Evolutionary conservation across 2,113 vertebrate genomes (phyloP).

Genomic region (Ovis aries): DNA sequence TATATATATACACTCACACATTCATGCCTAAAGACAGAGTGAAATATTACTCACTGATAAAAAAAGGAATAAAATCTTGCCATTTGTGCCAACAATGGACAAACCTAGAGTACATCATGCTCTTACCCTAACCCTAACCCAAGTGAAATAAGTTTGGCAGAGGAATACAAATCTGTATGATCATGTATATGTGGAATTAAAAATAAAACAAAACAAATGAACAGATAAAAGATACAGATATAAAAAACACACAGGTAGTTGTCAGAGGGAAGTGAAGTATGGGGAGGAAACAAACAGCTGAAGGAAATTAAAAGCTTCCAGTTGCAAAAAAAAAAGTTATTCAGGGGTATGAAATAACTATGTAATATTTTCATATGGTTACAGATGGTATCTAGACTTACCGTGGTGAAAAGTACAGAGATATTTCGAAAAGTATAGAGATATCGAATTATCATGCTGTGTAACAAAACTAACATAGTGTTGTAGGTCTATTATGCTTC

Average conservation of each 20-base stretch:
- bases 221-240: background rate
- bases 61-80: background rate
- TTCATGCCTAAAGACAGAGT: background rate
- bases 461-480: background rate
- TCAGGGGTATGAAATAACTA: background rate
- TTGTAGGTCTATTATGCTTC: background rate
- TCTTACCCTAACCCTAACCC: no score
- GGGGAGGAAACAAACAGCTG: background rate
- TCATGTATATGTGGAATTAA: background rate
- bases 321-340: background rate
- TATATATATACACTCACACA: background rate
- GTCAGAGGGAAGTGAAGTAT: background rate
- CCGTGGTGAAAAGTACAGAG: background rate
- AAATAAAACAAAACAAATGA: background rate
- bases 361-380: background rate
- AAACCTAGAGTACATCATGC: background rate
- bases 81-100: background rate
- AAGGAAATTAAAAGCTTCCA: background rate
- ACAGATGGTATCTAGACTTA: background rate
- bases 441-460: background rate
- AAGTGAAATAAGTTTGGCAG: background rate
- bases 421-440: background rate
- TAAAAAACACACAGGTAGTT: background rate
- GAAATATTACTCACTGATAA: background rate
- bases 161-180: background rate